Percentiles rank a stretch among this genome's conserved stretches.
Evolutionary conservation across 2,888 invertebrate genomes (phyloP).

Genomic region (Campoletis raptor): DNA sequence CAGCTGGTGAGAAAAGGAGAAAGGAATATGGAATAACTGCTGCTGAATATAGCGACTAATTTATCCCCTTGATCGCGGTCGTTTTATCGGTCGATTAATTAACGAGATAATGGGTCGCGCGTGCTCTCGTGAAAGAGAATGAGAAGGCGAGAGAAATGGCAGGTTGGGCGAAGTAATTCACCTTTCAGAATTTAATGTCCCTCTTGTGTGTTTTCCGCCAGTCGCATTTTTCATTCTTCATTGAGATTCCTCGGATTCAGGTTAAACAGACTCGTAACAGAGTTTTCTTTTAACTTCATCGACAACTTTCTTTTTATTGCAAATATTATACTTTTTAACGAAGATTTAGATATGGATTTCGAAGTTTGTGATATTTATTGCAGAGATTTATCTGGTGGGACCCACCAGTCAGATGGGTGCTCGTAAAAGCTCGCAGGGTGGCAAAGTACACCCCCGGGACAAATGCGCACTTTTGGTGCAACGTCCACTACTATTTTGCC

Average conservation of each 20-base stretch:
- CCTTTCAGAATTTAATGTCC: slow-evolving; percentile 50
- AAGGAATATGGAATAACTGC: slow-evolving; percentile 21
- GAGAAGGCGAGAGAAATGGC: slow-evolving; percentile 7
- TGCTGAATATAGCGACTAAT: slow-evolving; percentile 64
- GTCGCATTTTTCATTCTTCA: background rate
- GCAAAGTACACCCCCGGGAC: slow-evolving; percentile 81
- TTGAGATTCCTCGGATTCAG: background rate
- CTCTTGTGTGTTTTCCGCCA: slow-evolving; percentile 8
- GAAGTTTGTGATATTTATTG: slow-evolving; percentile 8
- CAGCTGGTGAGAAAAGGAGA: slow-evolving; percentile 20
- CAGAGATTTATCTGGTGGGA: slow-evolving; percentile 38
- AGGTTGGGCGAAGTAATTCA: slow-evolving; percentile 59
- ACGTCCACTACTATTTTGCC: slow-evolving; percentile 70
- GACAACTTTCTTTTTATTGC: background rate
- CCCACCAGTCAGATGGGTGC: slow-evolving; percentile 67
- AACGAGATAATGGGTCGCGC: slow-evolving; percentile 66
- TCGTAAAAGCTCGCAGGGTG: slow-evolving; percentile 65
- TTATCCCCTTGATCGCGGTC: slow-evolving; percentile 67
- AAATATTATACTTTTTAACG: background rate
- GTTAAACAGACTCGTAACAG: too few relatives aligned
- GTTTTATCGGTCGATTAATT: slow-evolving; percentile 71
- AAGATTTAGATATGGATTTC: background rate
- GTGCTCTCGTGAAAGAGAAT: slow-evolving; percentile 55
- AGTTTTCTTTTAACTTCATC: background rate
- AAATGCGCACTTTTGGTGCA: slow-evolving; percentile 80